Evolutionary conservation across 1,140 invertebrate genomes (phyloP), one percentile per base, ranked within the genome.

Genomic region (Drosophila arizonae): DNA sequence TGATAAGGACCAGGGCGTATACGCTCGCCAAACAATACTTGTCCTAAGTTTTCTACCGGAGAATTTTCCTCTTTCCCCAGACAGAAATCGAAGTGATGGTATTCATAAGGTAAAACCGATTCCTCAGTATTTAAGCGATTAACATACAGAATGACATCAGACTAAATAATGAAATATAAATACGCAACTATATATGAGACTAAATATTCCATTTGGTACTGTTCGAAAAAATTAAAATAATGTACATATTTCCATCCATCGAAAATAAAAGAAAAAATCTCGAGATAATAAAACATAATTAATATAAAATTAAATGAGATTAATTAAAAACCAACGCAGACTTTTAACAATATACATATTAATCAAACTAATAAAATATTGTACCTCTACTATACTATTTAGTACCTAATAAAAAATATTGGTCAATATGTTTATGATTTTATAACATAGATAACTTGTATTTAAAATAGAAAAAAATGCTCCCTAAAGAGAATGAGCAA

Each of bases 1-100:
- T 96, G 95, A 79, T 99, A 99, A 3, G 96, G 96, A 56, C 98
- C 99, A 4, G 97, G 96, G 55, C 97, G 93, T 85, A 99, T 99
- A 84, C 99, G 94, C 93, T 99, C 98, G 46, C 99, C 99, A 93
- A 99, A 99, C 0, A 99, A 96, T 57, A 99, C 98, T 93, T 99
- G 99, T 2, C 99, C 99, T 43, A 99, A 94, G 91, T 99, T 99
- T 93, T 99, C 98, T 5, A 97, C 96, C 6, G 98, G 98, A n/a
- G 96, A 96, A 75, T 95, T 93, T 46, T 93, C 93, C 77, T 96
- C 94, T 81, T 95, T 94, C 56, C 93, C 92, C 4, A 93, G 89
- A 93, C 99, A 99, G 89, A 99, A 99, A 91, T 99, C 98, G 93
- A 99, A 99, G 81, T 98, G 96, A 91, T 97, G 95, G 92, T 99